phyloP scores from a whole-genome alignment of 2,113 vertebrate genomes.

The Pagrus major region DNA sequence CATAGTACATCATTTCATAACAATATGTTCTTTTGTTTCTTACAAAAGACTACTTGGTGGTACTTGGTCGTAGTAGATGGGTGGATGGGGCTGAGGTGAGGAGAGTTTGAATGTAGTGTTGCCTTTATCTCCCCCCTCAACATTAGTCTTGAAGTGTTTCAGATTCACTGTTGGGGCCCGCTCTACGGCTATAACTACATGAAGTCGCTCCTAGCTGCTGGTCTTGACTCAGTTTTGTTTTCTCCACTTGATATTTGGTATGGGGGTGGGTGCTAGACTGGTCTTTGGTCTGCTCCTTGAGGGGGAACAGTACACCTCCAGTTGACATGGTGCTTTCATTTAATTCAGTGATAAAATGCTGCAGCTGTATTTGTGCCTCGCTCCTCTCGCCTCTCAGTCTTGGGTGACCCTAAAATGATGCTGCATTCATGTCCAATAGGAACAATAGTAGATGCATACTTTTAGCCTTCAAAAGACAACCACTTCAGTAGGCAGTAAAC shows the following conservation, averaged over 20 bases:
- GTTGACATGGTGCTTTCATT: not conserved
- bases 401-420: not conserved
- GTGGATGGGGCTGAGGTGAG: slow-evolving; percentile 10
- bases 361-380: not conserved
- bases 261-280: not conserved
- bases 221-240: slow-evolving; percentile 24
- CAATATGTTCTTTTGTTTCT: slow-evolving; percentile 64
- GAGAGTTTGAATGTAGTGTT: slow-evolving; percentile 50
- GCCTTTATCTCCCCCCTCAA: slow-evolving; percentile 36
- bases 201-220: slow-evolving; percentile 34
- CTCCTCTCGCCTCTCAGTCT: not conserved
- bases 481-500: not conserved
- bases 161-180: slow-evolving; percentile 2
- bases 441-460: not conserved
- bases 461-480: not conserved
- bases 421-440: slow-evolving; percentile 53
- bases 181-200: slow-evolving; percentile 9
- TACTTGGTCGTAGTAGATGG: slow-evolving; percentile 55
- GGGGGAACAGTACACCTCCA: slow-evolving; percentile 11
- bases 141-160: slow-evolving; percentile 19
- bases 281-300: slow-evolving; percentile 32
- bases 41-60: slow-evolving; percentile 76
- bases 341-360: not conserved
- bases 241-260: slow-evolving; percentile 16
- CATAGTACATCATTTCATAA: slow-evolving; percentile 75